phyloP scores from a whole-genome alignment of 53 echinoderm and acorn worm species.

The Patiria pectinifera region DNA sequence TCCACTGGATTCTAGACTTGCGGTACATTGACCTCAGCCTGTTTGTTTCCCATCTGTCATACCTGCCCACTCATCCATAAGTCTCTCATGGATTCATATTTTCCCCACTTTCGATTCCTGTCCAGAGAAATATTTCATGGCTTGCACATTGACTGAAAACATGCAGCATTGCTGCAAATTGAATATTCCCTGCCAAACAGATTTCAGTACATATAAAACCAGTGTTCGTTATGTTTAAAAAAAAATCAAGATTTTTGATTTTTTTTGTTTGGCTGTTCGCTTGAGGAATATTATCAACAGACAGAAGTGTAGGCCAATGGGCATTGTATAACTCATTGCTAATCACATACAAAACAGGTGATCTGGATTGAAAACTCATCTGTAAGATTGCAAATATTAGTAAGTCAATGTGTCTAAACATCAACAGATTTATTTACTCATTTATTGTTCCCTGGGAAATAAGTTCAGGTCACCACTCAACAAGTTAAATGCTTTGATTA shows the following conservation, averaged over 20 bases:
- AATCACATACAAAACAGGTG: background rate
- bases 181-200: background rate
- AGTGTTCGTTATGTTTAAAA: background rate
- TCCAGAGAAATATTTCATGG: background rate
- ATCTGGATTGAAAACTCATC: background rate
- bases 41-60: constrained; percentile 20
- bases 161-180: background rate
- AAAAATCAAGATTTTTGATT: too few species aligned
- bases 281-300: too few species aligned
- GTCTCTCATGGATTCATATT: background rate
- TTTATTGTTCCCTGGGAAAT: background rate
- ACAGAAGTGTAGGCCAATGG: too few species aligned
- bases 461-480: too few species aligned
- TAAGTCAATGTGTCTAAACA: background rate
- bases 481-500: too few species aligned
- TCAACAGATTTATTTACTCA: background rate
- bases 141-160: background rate
- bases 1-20: background rate
- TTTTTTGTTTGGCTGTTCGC: too few species aligned
- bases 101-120: constrained; percentile 13
- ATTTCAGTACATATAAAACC: background rate
- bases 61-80: background rate
- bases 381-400: background rate
- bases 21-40: background rate
- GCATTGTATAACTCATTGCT: background rate